These are phyloP conservation scores for Kryptolebias ocellatus DNA, from an alignment of 2,797 vertebrate species.

Conservation along the genomic window DNA sequence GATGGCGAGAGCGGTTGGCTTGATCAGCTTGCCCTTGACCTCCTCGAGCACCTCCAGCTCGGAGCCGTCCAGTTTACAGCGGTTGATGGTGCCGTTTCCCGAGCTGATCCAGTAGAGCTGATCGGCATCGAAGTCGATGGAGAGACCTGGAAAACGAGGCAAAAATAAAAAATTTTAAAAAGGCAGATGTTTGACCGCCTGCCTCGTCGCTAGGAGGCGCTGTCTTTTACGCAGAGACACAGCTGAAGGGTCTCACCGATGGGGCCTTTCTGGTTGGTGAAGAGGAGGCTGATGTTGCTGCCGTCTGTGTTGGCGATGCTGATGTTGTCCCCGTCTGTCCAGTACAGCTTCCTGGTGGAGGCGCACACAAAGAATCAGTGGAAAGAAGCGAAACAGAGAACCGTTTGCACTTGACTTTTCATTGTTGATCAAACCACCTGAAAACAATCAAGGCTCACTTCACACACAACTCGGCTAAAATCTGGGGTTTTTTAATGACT, in stretches of 20 bases:
- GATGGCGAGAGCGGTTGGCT: constrained; percentile 93
- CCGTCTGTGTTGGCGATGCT: constrained; percentile 96
- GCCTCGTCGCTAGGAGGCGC: constrained; percentile 31
- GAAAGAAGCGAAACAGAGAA: neutral
- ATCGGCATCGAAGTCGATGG: constrained; percentile 90
- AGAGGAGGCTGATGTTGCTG: constrained; percentile 88
- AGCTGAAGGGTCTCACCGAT: constrained; percentile 82
- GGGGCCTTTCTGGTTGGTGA: constrained; percentile 90
- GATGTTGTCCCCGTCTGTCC: constrained; percentile 97
- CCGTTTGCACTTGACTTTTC: too few species aligned
- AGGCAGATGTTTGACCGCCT: constrained; percentile 7
- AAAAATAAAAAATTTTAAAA: neutral
- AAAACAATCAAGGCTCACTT: neutral
- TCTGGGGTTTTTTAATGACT: neutral
- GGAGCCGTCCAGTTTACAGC: constrained; percentile 90
- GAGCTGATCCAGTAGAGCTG: constrained; percentile 98
- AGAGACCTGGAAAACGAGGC: constrained; percentile 82
- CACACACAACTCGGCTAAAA: neutral
- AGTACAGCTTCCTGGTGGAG: constrained; percentile 91
- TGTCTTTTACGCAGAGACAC: constrained; percentile 5
- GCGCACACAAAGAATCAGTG: neutral
- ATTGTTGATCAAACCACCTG: neutral
- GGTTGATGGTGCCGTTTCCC: constrained; percentile 91
- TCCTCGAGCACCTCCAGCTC: constrained; percentile 87
- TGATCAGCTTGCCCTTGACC: constrained; percentile 88